Evolutionary conservation across 2,797 vertebrate genomes (phyloP), one percentile per base, ranked within the genome.

Genomic region (Coranthus polyacanthus): DNA sequence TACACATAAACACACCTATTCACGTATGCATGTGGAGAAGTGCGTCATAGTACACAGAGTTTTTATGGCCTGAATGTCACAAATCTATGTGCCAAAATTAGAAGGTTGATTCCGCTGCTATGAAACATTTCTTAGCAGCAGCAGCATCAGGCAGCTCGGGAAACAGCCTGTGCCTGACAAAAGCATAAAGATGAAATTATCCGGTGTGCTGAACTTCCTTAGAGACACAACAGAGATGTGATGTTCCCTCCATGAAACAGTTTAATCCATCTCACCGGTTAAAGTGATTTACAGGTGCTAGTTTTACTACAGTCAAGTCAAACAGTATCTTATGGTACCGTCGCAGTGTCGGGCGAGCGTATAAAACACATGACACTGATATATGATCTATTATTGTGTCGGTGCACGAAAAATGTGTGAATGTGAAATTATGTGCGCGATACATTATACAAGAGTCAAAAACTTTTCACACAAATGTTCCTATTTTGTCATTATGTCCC

Each of bases 61-160:
- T 63, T 68, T 58, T 54, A 24, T 11, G 54, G 29, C 46, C 29
- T 37, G 53, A 54, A 44, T 62, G 50, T 64, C 66, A 75, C 53
- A 52, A 39, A 51, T 68, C 24, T 41, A 7, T 18, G 43, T 29
- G 66, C 72, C 68, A 69, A 51, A 78, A 62, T 58, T 56, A 71
- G 32, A 71, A 59, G 52, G 45, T 66, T 69, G 22, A 8, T 6
- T 60, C 18, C 56, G 10, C 38, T 42, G 54, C 57, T 55, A 50
- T 29, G 37, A 66, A 66, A 53, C 47, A 17, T 75, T 74, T 55
- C 42, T 70, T 13, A 54, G 62, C 39, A 6, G 46, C 47, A n/a
- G n/a, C 44, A 24, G 52, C 16, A 16, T 63, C 70, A 46, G 50
- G 4, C 18, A 1, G 39, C 60, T 68, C 39, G 42, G 62, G 22